Evolutionary conservation across 2,113 vertebrate species (phyloP).

Genomic region (Siniperca knerii): DNA sequence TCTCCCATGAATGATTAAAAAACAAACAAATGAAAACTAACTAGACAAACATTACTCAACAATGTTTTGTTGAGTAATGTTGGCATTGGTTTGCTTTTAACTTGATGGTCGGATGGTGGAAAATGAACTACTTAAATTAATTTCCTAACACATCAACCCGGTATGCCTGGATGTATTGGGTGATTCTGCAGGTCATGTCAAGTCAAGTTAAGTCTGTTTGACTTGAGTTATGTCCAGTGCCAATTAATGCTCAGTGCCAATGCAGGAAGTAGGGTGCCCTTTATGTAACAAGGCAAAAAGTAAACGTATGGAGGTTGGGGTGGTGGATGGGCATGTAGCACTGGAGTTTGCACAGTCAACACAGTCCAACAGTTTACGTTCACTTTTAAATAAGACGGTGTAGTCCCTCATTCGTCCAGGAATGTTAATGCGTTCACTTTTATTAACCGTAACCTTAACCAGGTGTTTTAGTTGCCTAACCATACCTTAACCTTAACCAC

Average conservation of each 20-base stretch:
- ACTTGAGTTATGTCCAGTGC: too few species aligned
- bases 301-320: neutral
- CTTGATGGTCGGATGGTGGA: too few species aligned
- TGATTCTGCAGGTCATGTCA: neutral
- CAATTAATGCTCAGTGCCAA: neutral
- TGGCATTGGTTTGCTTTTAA: too few species aligned
- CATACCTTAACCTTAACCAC: neutral
- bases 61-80: too few species aligned
- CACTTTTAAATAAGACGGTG: neutral
- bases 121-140: neutral
- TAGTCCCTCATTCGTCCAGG: too few species aligned
- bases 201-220: too few species aligned
- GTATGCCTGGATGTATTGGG: neutral
- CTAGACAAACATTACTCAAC: conserved; percentile 5
- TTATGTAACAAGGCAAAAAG: neutral
- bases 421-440: too few species aligned
- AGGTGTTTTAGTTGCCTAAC: neutral
- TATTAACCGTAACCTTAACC: neutral
- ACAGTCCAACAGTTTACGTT: neutral
- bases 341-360: neutral
- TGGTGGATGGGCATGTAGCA: neutral
- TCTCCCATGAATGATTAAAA: neutral
- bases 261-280: neutral
- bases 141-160: neutral
- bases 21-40: conserved; percentile 2